Conservation (phyloP, 2,888 invertebrate species). For the Drosophila putrida region DNA sequence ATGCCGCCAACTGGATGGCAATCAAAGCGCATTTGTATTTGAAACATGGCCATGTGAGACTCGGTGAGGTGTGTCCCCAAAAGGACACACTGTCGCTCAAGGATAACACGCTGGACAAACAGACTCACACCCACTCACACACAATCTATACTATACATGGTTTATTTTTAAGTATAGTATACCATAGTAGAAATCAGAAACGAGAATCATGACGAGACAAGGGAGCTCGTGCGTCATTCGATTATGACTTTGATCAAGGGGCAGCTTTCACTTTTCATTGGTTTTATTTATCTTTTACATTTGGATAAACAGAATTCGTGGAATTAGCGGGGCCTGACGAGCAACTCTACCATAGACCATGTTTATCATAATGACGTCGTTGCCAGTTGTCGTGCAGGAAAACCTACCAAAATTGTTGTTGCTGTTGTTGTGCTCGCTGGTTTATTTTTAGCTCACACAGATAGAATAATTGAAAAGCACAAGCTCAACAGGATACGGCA, state of each 20-base stretch:
- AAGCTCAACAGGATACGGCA: constrained; percentile 42
- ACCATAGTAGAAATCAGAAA: constrained; percentile 36
- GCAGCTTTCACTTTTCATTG: constrained; percentile 49
- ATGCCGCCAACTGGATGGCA: constrained; percentile 50
- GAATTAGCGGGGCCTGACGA: constrained; percentile 45
- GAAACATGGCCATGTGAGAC: constrained; percentile 21
- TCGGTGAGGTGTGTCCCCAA: constrained; percentile 20
- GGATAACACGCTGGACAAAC: constrained; percentile 56
- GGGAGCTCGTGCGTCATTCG: constrained; percentile 73
- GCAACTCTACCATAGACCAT: constrained; percentile 39
- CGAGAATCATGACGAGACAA: constrained; percentile 25
- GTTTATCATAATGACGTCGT: constrained; percentile 72
- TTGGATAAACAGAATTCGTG: constrained; percentile 57
- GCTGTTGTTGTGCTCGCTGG: constrained; percentile 14
- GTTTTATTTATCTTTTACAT: constrained; percentile 62
- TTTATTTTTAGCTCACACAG: constrained; percentile 67
- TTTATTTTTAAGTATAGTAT: constrained; percentile 44
- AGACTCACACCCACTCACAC: not conserved
- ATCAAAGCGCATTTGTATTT: constrained; percentile 70
- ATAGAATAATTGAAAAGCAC: constrained; percentile 77
- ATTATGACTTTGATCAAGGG: constrained; percentile 65
- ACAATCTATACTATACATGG: constrained; percentile 16
- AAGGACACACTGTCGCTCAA: constrained; percentile 63
- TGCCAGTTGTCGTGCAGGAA: constrained; percentile 26
- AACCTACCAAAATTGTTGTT: constrained; percentile 10